These are phyloP conservation scores for Macrobrachium rosenbergii DNA, from an alignment of 1,140 invertebrate genomes.

Conservation along the genomic window DNA sequence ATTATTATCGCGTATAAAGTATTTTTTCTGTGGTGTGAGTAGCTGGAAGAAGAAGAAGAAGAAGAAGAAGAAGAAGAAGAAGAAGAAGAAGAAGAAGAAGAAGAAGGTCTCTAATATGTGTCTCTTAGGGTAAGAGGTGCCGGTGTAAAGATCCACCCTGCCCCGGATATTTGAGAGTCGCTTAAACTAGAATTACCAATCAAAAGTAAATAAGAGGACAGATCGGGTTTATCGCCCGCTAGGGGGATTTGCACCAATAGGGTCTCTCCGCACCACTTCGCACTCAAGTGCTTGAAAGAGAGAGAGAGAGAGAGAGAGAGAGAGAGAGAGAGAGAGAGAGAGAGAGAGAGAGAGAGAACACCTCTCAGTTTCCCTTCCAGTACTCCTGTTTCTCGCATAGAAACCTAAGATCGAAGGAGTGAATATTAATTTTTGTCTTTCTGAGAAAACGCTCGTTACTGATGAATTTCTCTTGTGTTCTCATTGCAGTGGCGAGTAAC, in stretches of 20 bases:
- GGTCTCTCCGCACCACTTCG: conserved; percentile 1
- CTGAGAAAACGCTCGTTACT: background rate
- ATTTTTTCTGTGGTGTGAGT: no score
- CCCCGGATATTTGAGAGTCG: background rate
- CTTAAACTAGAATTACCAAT: conserved; percentile 17
- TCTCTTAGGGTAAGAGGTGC: no score
- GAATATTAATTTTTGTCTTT: background rate
- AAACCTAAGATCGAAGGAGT: background rate
- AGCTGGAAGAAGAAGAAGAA: no score
- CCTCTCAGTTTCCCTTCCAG: background rate
- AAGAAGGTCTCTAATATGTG: no score
- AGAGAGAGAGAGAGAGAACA: no score
- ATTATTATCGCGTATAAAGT: no score
- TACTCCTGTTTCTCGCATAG: no score
- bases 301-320: background rate
- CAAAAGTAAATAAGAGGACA: conserved; percentile 25
- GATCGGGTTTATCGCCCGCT: background rate
- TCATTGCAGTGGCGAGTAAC: no score
- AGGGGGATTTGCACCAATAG: background rate
- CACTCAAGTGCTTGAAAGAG: background rate
- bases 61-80: no score
- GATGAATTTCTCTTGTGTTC: no score
- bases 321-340: background rate
- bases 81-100: no score
- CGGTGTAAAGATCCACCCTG: background rate